These are phyloP conservation scores for Dryocosmus kuriphilus DNA, from an alignment of 2,888 invertebrate genomes.

Conservation along the genomic window DNA sequence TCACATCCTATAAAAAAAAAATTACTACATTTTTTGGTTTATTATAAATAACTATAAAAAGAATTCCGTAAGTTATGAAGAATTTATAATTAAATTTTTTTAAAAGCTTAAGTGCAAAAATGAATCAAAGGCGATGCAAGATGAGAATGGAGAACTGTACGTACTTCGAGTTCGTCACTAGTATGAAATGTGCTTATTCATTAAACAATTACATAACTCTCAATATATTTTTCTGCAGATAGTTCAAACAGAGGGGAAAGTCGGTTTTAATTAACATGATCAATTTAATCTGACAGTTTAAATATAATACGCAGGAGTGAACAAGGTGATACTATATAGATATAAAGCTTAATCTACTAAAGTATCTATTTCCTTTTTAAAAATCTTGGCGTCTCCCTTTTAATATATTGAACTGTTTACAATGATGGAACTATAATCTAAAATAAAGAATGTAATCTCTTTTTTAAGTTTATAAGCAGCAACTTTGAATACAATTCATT, in stretches of 20 bases:
- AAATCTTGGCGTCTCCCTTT: not conserved
- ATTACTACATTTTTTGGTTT: too few species aligned
- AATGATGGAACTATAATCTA: too few species aligned
- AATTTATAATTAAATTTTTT: not conserved
- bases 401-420: too few species aligned
- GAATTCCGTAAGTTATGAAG: too few species aligned
- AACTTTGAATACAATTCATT: too few species aligned
- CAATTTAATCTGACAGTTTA: not conserved
- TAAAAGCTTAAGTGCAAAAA: not conserved
- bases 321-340: not conserved
- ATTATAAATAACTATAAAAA: too few species aligned
- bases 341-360: constrained; percentile 19
- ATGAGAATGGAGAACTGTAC: not conserved
- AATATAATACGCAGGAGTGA: not conserved
- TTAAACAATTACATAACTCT: not conserved
- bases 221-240: not conserved
- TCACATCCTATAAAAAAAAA: too few species aligned
- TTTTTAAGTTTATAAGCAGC: too few species aligned
- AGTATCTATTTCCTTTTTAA: constrained; percentile 30
- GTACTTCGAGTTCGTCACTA: not conserved
- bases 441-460: too few species aligned
- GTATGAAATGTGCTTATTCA: not conserved
- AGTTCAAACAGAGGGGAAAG: not conserved
- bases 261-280: not conserved
- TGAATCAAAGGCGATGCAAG: not conserved